Conservation (phyloP, 2,888 invertebrate genomes). For the Ophion costatus region DNA sequence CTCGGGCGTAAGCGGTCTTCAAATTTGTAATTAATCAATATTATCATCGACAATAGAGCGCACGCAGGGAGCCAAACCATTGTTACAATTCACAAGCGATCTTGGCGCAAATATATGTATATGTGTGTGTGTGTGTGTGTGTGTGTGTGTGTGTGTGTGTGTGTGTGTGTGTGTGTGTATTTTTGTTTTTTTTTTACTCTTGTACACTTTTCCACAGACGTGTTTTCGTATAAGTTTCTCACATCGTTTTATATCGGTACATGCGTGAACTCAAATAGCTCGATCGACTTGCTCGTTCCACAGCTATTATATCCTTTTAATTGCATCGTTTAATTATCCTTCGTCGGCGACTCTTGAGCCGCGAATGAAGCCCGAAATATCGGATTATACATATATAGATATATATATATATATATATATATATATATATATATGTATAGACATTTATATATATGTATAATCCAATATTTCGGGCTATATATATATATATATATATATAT, state of each 20-base stretch:
- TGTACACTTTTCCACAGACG: neutral
- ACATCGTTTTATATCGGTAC: constrained; percentile 28
- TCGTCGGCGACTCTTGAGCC: constrained; percentile 40
- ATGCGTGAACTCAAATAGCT: constrained; percentile 46
- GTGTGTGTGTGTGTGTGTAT: neutral
- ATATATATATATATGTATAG: too few species aligned
- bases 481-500: too few species aligned
- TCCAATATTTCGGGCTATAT: too few species aligned
- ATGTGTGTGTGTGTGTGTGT: neutral
- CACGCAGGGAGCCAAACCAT: constrained; percentile 72
- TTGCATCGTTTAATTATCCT: constrained; percentile 78
- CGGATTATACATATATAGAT: neutral
- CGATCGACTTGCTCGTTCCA: constrained; percentile 67
- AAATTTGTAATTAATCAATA: constrained; percentile 81
- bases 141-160: neutral
- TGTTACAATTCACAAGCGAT: constrained; percentile 77
- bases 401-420: too few species aligned
- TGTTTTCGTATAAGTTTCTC: constrained; percentile 16
- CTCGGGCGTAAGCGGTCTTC: constrained; percentile 74
- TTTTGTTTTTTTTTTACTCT: neutral
- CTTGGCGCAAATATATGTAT: constrained; percentile 8
- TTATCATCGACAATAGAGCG: constrained; percentile 80
- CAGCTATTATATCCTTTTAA: constrained; percentile 73
- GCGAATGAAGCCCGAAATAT: constrained; percentile 2
- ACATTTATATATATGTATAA: neutral